Percentiles rank a stretch among this genome's conserved stretches.
Conservation (phyloP, 2,113 vertebrate species). For the Dipodomys spectabilis region DNA sequence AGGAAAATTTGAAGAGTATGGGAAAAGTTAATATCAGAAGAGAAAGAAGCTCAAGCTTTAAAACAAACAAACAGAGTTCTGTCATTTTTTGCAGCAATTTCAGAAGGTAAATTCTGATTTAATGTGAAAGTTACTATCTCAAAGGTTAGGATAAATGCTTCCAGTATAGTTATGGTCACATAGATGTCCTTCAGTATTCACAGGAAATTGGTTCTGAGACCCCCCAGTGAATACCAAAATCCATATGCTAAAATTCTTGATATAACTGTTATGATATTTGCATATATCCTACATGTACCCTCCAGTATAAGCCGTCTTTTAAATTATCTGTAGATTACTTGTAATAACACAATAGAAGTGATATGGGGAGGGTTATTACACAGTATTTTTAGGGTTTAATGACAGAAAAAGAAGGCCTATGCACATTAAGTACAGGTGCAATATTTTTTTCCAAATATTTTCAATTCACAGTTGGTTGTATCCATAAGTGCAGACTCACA, state of each 20-base stretch:
- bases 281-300: neutral
- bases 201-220: neutral
- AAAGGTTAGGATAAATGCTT: neutral
- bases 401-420: neutral
- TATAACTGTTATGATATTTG: neutral
- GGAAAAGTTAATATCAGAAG: neutral
- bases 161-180: neutral
- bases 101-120: conserved; percentile 24
- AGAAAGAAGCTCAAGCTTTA: neutral
- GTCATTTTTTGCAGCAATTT: neutral
- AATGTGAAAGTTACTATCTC: neutral
- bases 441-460: neutral
- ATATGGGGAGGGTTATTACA: neutral
- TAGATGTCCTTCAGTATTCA: neutral
- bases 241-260: neutral
- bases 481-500: neutral
- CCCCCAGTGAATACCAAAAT: neutral
- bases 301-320: neutral
- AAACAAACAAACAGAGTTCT: neutral
- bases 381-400: neutral
- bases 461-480: neutral
- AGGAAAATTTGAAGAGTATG: neutral
- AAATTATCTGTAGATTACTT: neutral
- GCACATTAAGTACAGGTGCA: neutral
- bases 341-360: neutral